Evolutionary conservation across 2,888 invertebrate genomes (phyloP), one percentile per base, ranked within the genome.

Genomic region (Agrotis ipsilon): DNA sequence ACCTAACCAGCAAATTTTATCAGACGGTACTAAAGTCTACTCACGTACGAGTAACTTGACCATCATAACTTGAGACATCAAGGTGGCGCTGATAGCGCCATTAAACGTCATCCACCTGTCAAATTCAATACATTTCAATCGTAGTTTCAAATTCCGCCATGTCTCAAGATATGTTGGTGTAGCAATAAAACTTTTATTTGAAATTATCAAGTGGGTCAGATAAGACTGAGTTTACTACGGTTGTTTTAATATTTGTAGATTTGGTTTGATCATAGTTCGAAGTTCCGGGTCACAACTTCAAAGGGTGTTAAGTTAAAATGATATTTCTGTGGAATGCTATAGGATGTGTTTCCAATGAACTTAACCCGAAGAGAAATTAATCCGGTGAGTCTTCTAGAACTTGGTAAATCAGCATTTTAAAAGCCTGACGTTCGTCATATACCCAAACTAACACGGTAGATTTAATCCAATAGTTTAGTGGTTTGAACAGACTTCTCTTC

Each of bases 161-260:
- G 55, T 55, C 32, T 55, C 7, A 55, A 19, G 55, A 32, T 32
- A 19, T 19, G n/a, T 55, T 55, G 55, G 3, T 54, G 4, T 54
- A 54, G 13, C n/a, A 14, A 32, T 55, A 14, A 32, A 27, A 54
- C n/a, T 69, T 75, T 75, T 80, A 67, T 68, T 75, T 51, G 49
- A 45, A 27, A 55, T 62, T 46, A 81, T 72, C 67, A 74, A 79
- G 48, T 78, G 27, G 73, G 75, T 69, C 70, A 75, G 84, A 83
- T 82, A 83, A 76, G 77, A 63, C n/a, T n/a, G 48, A 71, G 54
- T 67, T 79, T 45, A 57, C 9, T 19, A 18, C 24, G 19, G 24
- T 54, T 59, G 19, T 48, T 45, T 14, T 18, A 19, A 45, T 27
- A 19, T 43, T 45, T 54, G 19, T 32, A 14, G 7, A 43, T 51